phyloP scores from a whole-genome alignment of 2,797 vertebrate genomes.

The Propithecus perrieri region DNA sequence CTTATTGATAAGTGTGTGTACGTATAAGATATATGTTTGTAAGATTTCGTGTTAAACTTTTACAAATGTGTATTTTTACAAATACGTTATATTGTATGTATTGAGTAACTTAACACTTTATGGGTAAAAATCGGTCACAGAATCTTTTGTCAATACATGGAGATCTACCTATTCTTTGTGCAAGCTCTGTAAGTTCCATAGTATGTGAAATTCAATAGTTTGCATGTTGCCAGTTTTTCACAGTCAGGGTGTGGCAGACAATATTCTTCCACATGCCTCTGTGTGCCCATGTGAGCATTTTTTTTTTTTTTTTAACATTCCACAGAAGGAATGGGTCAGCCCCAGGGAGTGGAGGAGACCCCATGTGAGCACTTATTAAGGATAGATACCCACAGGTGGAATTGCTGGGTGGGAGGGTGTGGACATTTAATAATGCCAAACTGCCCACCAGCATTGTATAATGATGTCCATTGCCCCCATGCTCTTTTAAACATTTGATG shows the following conservation, averaged over 20 bases:
- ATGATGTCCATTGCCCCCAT: neutral
- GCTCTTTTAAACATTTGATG: neutral
- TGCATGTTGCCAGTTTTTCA: constrained; percentile 3
- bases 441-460: neutral
- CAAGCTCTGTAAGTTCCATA: neutral
- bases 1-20: neutral
- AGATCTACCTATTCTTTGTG: neutral
- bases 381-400: neutral
- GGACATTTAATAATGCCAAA: neutral
- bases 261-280: neutral
- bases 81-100: neutral
- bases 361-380: neutral
- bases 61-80: neutral
- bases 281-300: neutral
- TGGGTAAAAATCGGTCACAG: constrained; percentile 48
- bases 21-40: neutral
- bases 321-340: too few relatives aligned
- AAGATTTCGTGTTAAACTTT: neutral
- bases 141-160: constrained; percentile 2
- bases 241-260: neutral
- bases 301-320: neutral
- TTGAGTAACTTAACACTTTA: constrained; percentile 26
- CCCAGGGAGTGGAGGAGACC: too few relatives aligned
- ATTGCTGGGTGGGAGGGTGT: neutral
- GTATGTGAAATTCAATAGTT: neutral